A percentile compares a stretch with the other conserved stretches of the same genome.
These are phyloP conservation scores for Drosophila sproati DNA, from an alignment of 1,140 invertebrate genomes.

Conservation along the genomic window DNA sequence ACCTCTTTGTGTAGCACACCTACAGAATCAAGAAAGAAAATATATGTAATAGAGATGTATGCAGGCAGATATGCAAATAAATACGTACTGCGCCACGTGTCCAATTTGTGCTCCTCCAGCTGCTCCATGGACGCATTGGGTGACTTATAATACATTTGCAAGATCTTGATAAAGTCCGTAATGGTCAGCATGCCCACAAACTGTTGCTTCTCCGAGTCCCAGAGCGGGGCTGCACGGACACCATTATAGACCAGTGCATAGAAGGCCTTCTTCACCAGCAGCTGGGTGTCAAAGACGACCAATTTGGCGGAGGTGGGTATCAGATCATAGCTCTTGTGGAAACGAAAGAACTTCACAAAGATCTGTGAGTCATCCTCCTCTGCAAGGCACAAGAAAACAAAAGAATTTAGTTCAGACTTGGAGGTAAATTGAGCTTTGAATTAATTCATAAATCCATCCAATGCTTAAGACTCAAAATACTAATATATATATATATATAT, in stretches of 20 bases:
- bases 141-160: conserved; percentile 98
- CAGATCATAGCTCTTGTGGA: conserved; percentile 99
- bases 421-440: background rate
- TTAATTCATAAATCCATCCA: too few relatives aligned
- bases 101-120: conserved; percentile 98
- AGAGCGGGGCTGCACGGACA: conserved; percentile 98
- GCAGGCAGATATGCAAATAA: background rate
- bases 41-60: background rate
- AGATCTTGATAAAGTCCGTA: conserved; percentile 99
- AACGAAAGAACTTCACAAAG: conserved; percentile 99
- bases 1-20: conserved; percentile 93
- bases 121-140: conserved; percentile 96
- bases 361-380: conserved; percentile 98
- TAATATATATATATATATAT: too few relatives aligned
- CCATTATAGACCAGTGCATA: conserved; percentile 99
- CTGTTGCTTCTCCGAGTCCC: conserved; percentile 96
- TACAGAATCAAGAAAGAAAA: conserved; percentile 79
- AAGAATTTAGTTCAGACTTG: background rate
- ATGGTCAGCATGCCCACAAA: conserved; percentile 99
- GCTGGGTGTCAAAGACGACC: conserved; percentile 99
- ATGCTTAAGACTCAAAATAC: too few relatives aligned
- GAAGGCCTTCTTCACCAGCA: conserved; percentile 99
- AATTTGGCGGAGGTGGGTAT: conserved; percentile 99
- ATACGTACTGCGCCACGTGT: conserved; percentile 95
- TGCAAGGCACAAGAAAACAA: conserved; percentile 87